These are phyloP conservation scores for Oligia fasciuncula DNA, from an alignment of 2,888 invertebrate species.

Conservation along the genomic window DNA sequence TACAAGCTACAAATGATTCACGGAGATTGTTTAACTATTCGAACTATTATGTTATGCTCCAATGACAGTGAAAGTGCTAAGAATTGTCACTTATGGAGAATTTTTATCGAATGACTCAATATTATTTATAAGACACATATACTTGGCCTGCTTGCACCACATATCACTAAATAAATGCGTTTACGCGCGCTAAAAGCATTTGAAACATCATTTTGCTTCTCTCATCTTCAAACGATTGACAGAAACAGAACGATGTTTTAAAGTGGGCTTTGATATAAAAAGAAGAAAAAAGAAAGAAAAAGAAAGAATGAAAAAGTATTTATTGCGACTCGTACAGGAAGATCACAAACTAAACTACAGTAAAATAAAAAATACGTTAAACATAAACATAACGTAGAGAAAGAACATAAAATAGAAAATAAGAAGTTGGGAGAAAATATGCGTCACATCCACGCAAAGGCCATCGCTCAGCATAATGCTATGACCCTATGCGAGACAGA, in stretches of 20 bases:
- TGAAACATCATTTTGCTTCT: background rate
- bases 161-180: background rate
- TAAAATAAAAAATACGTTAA: background rate
- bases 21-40: constrained; percentile 20
- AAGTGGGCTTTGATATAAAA: background rate
- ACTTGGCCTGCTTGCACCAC: background rate
- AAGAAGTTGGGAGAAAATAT: background rate
- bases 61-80: background rate
- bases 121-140: background rate
- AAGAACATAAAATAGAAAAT: background rate
- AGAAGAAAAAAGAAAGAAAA: background rate
- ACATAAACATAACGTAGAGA: background rate
- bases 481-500: background rate
- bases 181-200: background rate
- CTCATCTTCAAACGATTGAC: background rate
- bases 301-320: no score
- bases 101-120: background rate
- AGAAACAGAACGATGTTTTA: background rate
- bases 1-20: constrained; percentile 31
- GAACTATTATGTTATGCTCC: constrained; percentile 6
- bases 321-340: no score
- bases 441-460: background rate
- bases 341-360: no score
- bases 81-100: constrained; percentile 3
- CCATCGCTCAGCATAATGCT: background rate